Percentiles rank a stretch among this genome's conserved stretches.
phyloP scores from a whole-genome alignment of 2,888 invertebrate genomes.

The Pristionchus entomophagus region DNA sequence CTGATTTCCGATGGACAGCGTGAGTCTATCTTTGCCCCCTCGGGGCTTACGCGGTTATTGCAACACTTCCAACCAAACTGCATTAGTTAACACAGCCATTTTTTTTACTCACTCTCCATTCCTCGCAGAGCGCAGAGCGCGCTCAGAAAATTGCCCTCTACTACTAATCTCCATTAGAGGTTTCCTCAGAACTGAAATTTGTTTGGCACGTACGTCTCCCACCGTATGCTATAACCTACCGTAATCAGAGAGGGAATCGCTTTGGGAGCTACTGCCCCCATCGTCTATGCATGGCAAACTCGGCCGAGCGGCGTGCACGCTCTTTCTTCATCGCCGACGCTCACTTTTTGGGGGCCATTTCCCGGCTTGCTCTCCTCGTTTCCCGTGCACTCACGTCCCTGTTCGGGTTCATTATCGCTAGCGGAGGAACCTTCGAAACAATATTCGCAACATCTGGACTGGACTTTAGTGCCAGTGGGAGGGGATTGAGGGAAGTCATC shows the following conservation, averaged over 20 bases:
- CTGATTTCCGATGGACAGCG: no score
- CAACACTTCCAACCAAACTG: background rate
- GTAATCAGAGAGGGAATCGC: background rate
- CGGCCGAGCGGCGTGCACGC: background rate
- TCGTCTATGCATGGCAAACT: conserved; percentile 16
- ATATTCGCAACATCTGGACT: conserved; percentile 38
- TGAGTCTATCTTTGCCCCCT: background rate
- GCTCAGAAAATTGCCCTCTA: background rate
- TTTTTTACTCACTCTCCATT: background rate
- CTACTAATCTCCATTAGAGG: conserved; percentile 15
- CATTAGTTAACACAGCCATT: conserved; percentile 7
- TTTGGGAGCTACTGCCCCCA: background rate
- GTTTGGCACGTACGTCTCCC: background rate
- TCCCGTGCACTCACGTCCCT: background rate
- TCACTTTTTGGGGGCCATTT: background rate
- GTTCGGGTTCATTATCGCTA: background rate
- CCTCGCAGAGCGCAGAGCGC: no score
- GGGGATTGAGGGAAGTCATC: background rate
- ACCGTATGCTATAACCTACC: background rate
- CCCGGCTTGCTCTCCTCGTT: background rate
- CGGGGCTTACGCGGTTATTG: background rate
- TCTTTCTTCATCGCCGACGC: background rate
- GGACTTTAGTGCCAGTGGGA: background rate
- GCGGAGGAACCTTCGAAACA: background rate
- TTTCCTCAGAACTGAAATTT: background rate